Base-by-base conservation (phyloP, 2,888 invertebrate genomes). In the Lordiphosa fenestrarum region DNA sequence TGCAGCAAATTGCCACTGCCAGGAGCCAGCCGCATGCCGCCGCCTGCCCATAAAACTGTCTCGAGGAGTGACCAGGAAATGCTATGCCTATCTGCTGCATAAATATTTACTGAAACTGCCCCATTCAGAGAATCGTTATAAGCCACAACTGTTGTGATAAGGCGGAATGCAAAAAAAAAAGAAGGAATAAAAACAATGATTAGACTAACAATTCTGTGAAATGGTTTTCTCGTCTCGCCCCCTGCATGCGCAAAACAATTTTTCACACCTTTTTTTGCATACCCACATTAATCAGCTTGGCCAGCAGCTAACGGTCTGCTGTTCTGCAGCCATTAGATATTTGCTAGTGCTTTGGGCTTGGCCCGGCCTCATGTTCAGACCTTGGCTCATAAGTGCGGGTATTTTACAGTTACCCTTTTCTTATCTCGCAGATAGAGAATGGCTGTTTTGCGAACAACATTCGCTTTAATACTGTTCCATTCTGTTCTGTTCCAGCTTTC, bases 181-280 rank as follows among this genome's bases (percentile, higher is more conserved):
- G 7, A 7, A 25, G 19, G 19, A 19, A 19, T 19, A 7, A 36
- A 12, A 37, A 5, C 37, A 37, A 44, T 44, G 25, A 44, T 30
- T 44, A 23, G 42, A 44, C 25, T 44, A 30, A 44, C 42, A 44
- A 30, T 44, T 44, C 42, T 44, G 30, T 5, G 21, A 46, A 35
- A 46, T 19, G 30, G 46, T 33, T 46, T 35, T 46, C 46, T 19
- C 10, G 35, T 46, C 10, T 46, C 15, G 9, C 15, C 44, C 30
- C 33, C 10, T 33, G 42, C 19, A 7, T 46, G 42, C 42, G 44
- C 13, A 46, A 46, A 53, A 12, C 33, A 33, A 10, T 33, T 60
- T 61, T 63, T 63, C 63, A 63, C 63, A 62, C 63, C 63, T 63
- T 51, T 51, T 63, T 63, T 35, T 63, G 39, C 46, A 50, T 54